phyloP scores from a whole-genome alignment of 92 coral and sea anemone species.

The Porites cylindrica region DNA sequence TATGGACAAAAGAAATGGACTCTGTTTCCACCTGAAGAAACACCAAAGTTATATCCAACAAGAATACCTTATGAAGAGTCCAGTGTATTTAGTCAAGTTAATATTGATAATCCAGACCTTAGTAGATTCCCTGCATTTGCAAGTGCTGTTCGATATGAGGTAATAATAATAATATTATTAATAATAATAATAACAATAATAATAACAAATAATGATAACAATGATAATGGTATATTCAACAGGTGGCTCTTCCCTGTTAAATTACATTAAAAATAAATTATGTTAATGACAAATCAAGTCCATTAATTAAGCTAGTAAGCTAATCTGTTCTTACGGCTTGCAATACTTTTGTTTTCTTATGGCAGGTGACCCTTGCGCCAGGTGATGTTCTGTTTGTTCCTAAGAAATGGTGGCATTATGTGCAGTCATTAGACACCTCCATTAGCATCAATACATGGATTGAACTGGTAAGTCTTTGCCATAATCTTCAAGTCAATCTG shows the following conservation, averaged over 20 bases:
- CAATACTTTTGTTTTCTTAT: not conserved
- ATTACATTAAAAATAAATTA: no score
- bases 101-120: conserved; percentile 77
- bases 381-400: conserved; percentile 98
- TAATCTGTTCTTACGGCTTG: no score
- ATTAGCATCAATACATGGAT: conserved; percentile 98
- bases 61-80: conserved; percentile 99
- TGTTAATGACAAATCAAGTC: no score
- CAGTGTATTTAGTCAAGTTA: conserved; percentile 92
- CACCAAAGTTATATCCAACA: conserved; percentile 83
- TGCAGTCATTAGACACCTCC: conserved; percentile 87
- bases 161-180: no score
- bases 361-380: conserved; percentile 83
- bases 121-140: conserved; percentile 74
- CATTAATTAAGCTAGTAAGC: no score
- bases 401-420: conserved; percentile 99
- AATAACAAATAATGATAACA: no score
- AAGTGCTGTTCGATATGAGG: conserved; percentile 78
- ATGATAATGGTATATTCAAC: no score
- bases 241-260: no score
- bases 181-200: no score
- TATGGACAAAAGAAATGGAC: conserved; percentile 94
- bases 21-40: conserved; percentile 84
- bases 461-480: conserved; percentile 77
- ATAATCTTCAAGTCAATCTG: not conserved